Conservation (phyloP, 2,797 vertebrate genomes). For the Stomatorhinus walkeri region DNA sequence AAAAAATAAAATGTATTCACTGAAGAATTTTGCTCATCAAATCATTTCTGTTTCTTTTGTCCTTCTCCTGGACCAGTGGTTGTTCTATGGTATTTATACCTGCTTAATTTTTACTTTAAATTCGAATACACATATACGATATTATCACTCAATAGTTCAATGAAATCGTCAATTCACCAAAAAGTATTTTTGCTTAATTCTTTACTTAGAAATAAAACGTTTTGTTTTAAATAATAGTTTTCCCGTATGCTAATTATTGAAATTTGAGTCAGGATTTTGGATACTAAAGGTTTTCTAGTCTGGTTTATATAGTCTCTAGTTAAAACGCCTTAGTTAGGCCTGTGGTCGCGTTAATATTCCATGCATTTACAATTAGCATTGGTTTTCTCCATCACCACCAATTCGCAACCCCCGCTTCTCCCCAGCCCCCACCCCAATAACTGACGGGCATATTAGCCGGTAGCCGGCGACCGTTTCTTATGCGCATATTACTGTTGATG, state of each 20-base stretch:
- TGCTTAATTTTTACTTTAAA: background rate
- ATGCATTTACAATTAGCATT: background rate
- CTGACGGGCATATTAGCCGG: background rate
- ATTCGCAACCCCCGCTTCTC: no score
- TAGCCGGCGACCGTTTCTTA: background rate
- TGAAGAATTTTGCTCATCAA: background rate
- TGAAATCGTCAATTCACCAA: background rate
- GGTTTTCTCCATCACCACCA: background rate
- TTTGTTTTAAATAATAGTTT: background rate
- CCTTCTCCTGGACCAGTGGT: background rate
- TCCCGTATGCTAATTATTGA: background rate
- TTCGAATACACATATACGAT: background rate
- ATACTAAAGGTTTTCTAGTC: background rate
- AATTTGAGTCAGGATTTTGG: background rate
- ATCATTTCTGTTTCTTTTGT: background rate
- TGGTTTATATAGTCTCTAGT: background rate
- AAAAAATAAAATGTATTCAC: background rate
- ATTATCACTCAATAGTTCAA: background rate
- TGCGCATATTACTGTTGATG: background rate
- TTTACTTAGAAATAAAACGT: background rate
- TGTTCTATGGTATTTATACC: background rate
- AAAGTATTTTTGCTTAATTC: background rate
- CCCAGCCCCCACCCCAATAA: background rate
- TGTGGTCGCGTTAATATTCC: background rate
- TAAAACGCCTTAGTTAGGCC: background rate